These are phyloP conservation scores for Threskiornis aethiopicus DNA, from an alignment of 2,797 vertebrate genomes.

Conservation along the genomic window DNA sequence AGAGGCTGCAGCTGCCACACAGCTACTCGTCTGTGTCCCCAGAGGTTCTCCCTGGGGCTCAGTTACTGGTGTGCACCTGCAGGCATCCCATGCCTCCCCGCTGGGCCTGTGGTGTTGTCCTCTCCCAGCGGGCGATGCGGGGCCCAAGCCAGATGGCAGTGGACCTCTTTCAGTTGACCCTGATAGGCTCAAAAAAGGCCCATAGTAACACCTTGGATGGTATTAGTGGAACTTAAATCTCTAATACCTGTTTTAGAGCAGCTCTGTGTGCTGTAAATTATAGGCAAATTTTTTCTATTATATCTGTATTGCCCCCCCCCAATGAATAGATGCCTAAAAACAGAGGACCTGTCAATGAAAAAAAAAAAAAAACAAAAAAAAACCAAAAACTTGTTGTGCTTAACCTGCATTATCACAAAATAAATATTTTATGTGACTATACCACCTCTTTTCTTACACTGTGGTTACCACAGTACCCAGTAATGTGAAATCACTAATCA, in stretches of 20 bases:
- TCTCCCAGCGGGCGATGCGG: background rate
- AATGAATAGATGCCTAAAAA: background rate
- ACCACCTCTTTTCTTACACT: background rate
- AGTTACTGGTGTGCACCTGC: background rate
- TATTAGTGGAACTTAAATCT: background rate
- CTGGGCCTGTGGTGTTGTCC: background rate
- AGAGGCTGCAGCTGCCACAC: background rate
- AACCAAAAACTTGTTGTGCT: background rate
- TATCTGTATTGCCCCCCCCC: background rate
- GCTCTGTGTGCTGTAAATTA: background rate
- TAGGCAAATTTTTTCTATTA: background rate
- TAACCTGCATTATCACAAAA: background rate
- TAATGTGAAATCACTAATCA: background rate
- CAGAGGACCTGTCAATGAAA: background rate
- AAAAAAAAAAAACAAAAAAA: background rate
- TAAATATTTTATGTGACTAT: background rate
- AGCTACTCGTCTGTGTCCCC: background rate
- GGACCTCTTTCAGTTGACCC: background rate
- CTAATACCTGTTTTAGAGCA: conserved; percentile 14
- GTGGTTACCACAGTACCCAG: background rate
- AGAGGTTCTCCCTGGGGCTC: background rate
- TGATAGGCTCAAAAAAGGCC: background rate
- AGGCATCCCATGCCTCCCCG: background rate
- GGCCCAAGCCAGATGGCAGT: background rate
- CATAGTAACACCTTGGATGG: background rate